Base-by-base conservation (phyloP, 2,888 invertebrate species). In the Lysandra coridon region DNA sequence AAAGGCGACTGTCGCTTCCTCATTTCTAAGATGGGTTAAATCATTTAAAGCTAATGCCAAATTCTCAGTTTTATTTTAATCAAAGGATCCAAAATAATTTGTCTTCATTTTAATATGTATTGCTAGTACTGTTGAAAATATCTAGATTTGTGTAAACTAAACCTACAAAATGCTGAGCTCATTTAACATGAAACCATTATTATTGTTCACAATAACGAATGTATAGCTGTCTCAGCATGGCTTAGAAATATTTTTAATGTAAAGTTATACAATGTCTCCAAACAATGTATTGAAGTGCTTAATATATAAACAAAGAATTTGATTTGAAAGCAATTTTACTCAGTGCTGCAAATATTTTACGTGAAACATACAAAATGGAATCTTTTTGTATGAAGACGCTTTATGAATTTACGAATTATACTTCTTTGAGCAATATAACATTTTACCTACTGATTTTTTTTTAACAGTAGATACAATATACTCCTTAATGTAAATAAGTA, bases 281-380 rank as follows among this genome's bases (percentile, higher is more conserved):
- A 75, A 49, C 30, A 23, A 17, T 57, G 57, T 74, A 74, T 74
- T 74, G 44, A 75, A 75, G 75, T 75, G 75, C 75, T 49, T 75
- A 49, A 44, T n/a, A 49, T 73, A 6, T 30, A 7, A 69, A 14
- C 23, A 62, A 7, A 49, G 12, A 64, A 14, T 33, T 33, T 33
- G 30, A 14, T 69, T 69, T 69, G 12, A 30, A 64, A 37, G 33
- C 69, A 69, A 37, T 69, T 30, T 64, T 64, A 64, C 30, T 14
- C 69, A 69, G 44, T 23, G 44, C 23, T 10, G 23, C 4, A 10
- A 30, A 23, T 53, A 12, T 49, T 53, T 30, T 75, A 30, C 2
- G 30, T 53, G 5, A 53, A 75, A 53, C 23, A 57, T 76, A 53
- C 57, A 6, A 57, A 76, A 76, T 76, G 57, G 76, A 76, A 76